Evolutionary conservation across 1,140 invertebrate genomes (phyloP).

Genomic region (Halictus rubicundus): DNA sequence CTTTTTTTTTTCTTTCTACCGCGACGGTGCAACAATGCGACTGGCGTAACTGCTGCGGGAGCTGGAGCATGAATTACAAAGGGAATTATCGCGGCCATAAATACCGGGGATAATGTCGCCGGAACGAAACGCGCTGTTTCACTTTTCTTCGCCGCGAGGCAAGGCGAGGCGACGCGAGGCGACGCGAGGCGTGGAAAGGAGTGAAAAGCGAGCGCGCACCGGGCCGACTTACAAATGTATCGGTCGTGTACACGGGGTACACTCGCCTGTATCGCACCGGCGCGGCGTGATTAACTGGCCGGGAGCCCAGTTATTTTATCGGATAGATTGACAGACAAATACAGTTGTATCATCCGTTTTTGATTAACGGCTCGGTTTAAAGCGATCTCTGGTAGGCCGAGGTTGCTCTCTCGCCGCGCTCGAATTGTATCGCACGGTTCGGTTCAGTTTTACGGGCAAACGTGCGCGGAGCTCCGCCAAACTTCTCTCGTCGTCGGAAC

Average conservation of each 20-base stretch:
- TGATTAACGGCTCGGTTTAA: background rate
- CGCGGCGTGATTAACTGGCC: background rate
- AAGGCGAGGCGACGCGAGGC: too few species aligned
- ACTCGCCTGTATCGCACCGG: background rate
- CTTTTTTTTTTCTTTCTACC: background rate
- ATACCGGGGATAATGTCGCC: constrained; percentile 17
- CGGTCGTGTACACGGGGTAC: background rate
- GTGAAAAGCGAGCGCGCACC: background rate
- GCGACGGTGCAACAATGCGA: background rate
- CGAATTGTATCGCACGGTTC: background rate
- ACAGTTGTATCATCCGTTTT: constrained; percentile 1
- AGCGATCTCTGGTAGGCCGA: background rate
- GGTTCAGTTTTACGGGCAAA: background rate
- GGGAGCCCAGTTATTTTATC: background rate
- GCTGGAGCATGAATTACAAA: background rate
- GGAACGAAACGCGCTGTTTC: background rate
- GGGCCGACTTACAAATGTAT: background rate
- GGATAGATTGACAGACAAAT: constrained; percentile 1
- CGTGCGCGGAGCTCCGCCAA: background rate
- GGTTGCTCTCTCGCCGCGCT: background rate
- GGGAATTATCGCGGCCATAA: constrained; percentile 36
- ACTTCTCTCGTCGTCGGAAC: background rate
- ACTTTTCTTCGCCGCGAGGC: constrained; percentile 1
- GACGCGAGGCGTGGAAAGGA: background rate
- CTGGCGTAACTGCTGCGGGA: background rate